Evolutionary conservation across 23 tunicate genomes (phyloP).

Genomic region (Trididemnum nubilum): DNA sequence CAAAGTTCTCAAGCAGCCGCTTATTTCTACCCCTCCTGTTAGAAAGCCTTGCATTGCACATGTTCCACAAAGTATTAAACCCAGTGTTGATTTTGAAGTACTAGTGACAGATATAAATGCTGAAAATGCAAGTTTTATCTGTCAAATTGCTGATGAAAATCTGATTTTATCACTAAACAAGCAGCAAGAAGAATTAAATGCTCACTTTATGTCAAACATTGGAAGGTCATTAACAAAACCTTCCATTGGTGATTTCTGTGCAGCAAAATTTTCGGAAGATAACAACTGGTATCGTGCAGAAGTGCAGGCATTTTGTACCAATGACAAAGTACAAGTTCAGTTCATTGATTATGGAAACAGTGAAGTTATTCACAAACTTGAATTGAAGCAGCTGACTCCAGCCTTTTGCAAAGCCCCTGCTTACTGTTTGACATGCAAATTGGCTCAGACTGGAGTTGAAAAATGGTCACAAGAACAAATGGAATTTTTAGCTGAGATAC

Average conservation of each 20-base stretch:
- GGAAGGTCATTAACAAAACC: background rate
- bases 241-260: constrained; percentile 18
- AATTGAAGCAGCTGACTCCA: background rate
- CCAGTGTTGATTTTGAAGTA: background rate
- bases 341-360: constrained; percentile 62
- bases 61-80: background rate
- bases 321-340: constrained; percentile 1
- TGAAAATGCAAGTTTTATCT: constrained; percentile 8
- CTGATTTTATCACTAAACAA: background rate
- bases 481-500: background rate
- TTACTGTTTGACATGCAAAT: background rate
- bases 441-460: background rate
- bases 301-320: background rate
- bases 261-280: constrained; percentile 45
- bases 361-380: background rate
- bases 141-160: background rate
- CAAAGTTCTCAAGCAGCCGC: no score
- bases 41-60: background rate
- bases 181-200: constrained; percentile 19
- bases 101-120: constrained; percentile 13
- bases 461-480: constrained; percentile 8
- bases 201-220: background rate
- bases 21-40: background rate
- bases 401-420: constrained; percentile 38
- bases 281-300: constrained; percentile 40